Evolutionary conservation across 2,888 invertebrate genomes (phyloP).

Genomic region (Phoronis australis): DNA sequence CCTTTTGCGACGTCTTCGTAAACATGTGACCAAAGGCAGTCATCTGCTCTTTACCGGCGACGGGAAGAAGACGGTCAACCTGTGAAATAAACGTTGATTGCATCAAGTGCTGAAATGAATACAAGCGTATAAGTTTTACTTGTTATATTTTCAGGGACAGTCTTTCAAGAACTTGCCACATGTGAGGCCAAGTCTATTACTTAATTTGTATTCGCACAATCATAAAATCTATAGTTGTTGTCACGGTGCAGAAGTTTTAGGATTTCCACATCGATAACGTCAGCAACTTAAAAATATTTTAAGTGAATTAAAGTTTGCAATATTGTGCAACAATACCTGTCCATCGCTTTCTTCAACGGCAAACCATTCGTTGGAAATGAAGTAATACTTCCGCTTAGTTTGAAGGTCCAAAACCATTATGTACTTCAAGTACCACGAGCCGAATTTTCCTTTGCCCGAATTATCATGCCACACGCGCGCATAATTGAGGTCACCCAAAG

Average conservation of each 20-base stretch:
- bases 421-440: conserved; percentile 55
- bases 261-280: no score
- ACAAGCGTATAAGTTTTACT: no score
- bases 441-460: conserved; percentile 51
- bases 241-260: no score
- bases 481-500: conserved; percentile 54
- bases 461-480: conserved; percentile 57
- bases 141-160: no score
- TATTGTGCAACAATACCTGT: no score
- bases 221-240: no score
- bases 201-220: no score
- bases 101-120: not conserved
- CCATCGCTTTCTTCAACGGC: conserved; percentile 57
- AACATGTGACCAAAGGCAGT: conserved; percentile 54
- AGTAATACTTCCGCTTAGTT: conserved; percentile 53
- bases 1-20: conserved; percentile 47
- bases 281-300: no score
- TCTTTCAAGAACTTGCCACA: no score
- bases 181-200: no score
- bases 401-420: conserved; percentile 55
- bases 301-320: no score
- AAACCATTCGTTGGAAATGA: conserved; percentile 55
- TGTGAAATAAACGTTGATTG: conserved; percentile 18
- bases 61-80: conserved; percentile 56
- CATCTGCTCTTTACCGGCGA: conserved; percentile 54